Evolutionary conservation across 2,797 vertebrate species (phyloP).

Genomic region (Aphelocoma californica): DNA sequence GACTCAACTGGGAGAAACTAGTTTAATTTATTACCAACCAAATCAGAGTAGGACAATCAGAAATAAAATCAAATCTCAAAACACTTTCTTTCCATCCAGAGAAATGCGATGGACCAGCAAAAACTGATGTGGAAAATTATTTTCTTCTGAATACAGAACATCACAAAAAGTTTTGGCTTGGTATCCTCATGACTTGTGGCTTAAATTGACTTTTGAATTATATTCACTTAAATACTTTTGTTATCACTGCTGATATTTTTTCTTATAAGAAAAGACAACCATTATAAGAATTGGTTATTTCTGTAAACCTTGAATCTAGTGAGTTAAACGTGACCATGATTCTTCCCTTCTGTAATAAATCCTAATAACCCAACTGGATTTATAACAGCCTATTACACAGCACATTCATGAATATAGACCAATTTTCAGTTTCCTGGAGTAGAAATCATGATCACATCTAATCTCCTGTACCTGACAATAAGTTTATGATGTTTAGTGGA

Average conservation of each 20-base stretch:
- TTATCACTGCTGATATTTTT: background rate
- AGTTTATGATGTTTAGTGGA: background rate
- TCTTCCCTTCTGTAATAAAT: background rate
- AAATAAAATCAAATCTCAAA: background rate
- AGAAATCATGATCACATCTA: background rate
- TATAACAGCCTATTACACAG: background rate
- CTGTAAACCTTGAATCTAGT: background rate
- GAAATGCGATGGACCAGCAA: background rate
- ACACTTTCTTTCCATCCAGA: background rate
- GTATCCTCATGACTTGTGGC: background rate
- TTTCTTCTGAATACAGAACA: background rate
- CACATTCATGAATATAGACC: background rate
- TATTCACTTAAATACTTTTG: background rate
- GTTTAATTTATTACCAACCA: background rate
- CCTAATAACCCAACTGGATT: background rate
- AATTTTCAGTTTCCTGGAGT: background rate
- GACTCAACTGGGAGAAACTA: background rate
- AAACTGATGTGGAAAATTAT: background rate
- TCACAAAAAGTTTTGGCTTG: background rate
- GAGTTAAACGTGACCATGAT: background rate
- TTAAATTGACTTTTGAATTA: background rate
- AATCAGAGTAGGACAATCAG: background rate
- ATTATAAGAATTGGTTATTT: background rate
- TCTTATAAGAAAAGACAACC: background rate
- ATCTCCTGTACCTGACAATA: background rate